Percentiles rank a stretch among this genome's conserved stretches.
phyloP scores from a whole-genome alignment of 2,888 invertebrate genomes.

The Bimastos eiseni region DNA sequence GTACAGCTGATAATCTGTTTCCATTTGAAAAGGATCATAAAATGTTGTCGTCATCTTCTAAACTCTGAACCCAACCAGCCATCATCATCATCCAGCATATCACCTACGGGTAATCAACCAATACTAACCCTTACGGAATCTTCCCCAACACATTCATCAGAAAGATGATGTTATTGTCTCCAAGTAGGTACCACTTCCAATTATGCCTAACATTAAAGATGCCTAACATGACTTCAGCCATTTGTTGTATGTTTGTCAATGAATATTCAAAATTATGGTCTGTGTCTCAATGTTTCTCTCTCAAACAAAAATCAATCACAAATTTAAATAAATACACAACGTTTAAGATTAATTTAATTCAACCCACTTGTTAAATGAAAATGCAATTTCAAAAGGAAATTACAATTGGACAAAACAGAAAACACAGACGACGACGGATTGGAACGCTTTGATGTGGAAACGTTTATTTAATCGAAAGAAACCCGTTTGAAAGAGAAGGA shows the following conservation, averaged over 20 bases:
- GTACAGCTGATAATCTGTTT: not conserved
- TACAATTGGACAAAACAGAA: not conserved
- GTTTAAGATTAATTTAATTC: not conserved
- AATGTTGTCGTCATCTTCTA: not conserved
- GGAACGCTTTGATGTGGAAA: not conserved
- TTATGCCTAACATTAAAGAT: not conserved
- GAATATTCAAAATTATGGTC: no score
- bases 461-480: not conserved
- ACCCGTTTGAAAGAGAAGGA: no score
- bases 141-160: not conserved
- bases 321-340: not conserved
- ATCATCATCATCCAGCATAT: not conserved
- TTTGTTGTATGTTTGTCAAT: no score
- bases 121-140: not conserved
- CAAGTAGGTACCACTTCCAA: not conserved
- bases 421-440: not conserved
- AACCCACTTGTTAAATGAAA: slow-evolving; percentile 13
- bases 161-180: not conserved
- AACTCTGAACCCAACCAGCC: not conserved
- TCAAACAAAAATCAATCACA: not conserved
- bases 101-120: not conserved
- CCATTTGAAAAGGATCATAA: slow-evolving; percentile 18
- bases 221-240: no score
- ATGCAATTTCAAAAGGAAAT: not conserved
- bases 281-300: not conserved